phyloP scores from a whole-genome alignment of 2,113 vertebrate species.

The Pyxicephalus adspersus region DNA sequence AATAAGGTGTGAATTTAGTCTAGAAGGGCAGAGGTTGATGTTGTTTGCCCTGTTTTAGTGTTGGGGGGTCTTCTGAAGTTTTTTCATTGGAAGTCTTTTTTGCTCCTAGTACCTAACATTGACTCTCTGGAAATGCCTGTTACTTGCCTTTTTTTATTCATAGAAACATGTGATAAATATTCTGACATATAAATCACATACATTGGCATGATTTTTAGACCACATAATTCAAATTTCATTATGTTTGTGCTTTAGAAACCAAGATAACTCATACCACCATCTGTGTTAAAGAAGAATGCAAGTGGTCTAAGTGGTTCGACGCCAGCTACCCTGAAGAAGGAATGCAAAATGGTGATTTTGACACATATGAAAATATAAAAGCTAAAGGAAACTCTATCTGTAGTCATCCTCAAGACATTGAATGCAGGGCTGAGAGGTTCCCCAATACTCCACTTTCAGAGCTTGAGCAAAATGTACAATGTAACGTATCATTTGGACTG shows the following conservation, averaged over 20 bases:
- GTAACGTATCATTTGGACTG: slow-evolving; percentile 65
- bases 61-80: too few species aligned
- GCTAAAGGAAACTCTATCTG: slow-evolving; percentile 70
- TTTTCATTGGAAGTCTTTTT: too few species aligned
- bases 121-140: too few species aligned
- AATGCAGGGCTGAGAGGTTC: slow-evolving; percentile 69
- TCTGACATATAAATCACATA: background rate
- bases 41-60: too few species aligned
- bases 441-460: slow-evolving; percentile 60
- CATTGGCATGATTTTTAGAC: background rate
- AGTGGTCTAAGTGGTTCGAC: slow-evolving; percentile 74
- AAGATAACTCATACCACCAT: slow-evolving; percentile 17
- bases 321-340: slow-evolving; percentile 63
- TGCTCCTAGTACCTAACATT: too few species aligned
- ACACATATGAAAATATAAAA: slow-evolving; percentile 71
- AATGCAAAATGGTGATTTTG: slow-evolving; percentile 71
- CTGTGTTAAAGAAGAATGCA: slow-evolving; percentile 68
- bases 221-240: background rate
- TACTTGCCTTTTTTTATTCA: too few species aligned
- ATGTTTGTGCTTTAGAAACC: slow-evolving; percentile 6
- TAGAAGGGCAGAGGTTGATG: too few species aligned
- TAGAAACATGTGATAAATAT: too few species aligned
- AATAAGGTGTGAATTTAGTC: too few species aligned
- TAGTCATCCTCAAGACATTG: slow-evolving; percentile 60
- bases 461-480: slow-evolving; percentile 67